phyloP scores from a whole-genome alignment of 1,140 invertebrate genomes.

The Dryas iulia region DNA sequence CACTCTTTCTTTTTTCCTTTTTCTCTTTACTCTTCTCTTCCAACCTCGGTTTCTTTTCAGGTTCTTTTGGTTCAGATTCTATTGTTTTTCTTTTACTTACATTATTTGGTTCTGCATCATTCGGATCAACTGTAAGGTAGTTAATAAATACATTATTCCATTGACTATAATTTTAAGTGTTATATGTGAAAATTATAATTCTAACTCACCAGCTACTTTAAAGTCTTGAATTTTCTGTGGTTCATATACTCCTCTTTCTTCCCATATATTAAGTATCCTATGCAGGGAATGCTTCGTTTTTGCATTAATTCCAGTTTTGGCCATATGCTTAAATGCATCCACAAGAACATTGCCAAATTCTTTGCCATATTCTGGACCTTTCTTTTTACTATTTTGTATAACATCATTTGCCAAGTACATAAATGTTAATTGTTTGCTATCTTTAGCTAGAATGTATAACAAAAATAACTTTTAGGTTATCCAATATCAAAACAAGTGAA shows the following conservation, averaged over 20 bases:
- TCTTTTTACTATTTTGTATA: slow-evolving; percentile 98
- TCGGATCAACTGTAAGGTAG: slow-evolving; percentile 63
- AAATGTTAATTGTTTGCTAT: slow-evolving; percentile 93
- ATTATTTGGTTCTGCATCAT: slow-evolving; percentile 56
- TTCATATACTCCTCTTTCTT: slow-evolving; percentile 94
- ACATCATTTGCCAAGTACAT: slow-evolving; percentile 99
- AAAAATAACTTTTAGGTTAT: slow-evolving; percentile 12
- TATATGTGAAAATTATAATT: background rate
- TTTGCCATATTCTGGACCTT: slow-evolving; percentile 96
- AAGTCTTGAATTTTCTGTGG: slow-evolving; percentile 88
- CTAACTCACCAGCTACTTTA: slow-evolving; percentile 80
- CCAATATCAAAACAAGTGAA: background rate
- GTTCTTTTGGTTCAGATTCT: slow-evolving; percentile 56
- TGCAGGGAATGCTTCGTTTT: slow-evolving; percentile 90
- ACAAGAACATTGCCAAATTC: slow-evolving; percentile 89
- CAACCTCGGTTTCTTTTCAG: slow-evolving; percentile 70
- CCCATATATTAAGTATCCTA: slow-evolving; percentile 94
- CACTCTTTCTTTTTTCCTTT: slow-evolving; percentile 58
- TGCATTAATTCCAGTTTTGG: slow-evolving; percentile 84
- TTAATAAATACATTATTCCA: background rate
- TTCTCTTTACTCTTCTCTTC: slow-evolving; percentile 36
- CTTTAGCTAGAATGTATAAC: slow-evolving; percentile 86
- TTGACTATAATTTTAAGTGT: background rate
- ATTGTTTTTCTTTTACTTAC: slow-evolving; percentile 56
- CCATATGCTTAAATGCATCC: slow-evolving; percentile 91